Evolutionary conservation across 2,797 vertebrate species (phyloP), one percentile per base, ranked within the genome.

Genomic region (Crypturellus tataupa): DNA sequence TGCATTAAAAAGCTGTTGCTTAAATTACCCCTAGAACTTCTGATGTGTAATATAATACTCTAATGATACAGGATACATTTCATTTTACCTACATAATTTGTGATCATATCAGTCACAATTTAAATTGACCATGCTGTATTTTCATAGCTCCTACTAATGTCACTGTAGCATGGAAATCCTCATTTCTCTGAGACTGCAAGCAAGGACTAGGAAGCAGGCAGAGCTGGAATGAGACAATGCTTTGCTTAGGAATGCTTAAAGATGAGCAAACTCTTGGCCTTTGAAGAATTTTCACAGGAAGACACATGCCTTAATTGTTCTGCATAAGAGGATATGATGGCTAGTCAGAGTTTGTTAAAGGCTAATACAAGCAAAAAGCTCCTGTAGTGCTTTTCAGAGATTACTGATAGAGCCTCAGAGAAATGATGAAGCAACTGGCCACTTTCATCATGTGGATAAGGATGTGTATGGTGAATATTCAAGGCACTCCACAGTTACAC

Each of bases 281-380:
- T 71, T 65, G 67, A 90, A 19, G n/a, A 92, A 56, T 77, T 93
- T 92, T 89, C 56, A 55, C 33, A 65, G 46, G 8, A 93, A 59
- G 2, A 73, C 24, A 64, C 12, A 44, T 49, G 16, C 63, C 80
- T 81, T 49, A 73, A 89, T 13, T 31, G 6, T 46, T 0, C 16
- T 67, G 19, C 14, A 20, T 33, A 77, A 83, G 35, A 12, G 10
- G 16, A 21, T 19, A 33, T 6, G 29, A 37, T 17, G 25, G 10
- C 6, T 85, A 23, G 23, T 87, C 3, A 2, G 25, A 76, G 9
- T 44, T 9, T 80, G 44, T 75, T 68, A 49, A 89, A 84, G 59
- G 40, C 42, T 46, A 75, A 40, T 17, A 71, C 0, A 4, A 85
- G 60, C 12, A 89, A 75, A 85, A 90, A 15, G 5, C 10, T 67